A percentile compares a stretch with the other conserved stretches of the same genome.
Conservation (phyloP, 2,888 invertebrate species). For the Zhuqinia jingwanae region DNA sequence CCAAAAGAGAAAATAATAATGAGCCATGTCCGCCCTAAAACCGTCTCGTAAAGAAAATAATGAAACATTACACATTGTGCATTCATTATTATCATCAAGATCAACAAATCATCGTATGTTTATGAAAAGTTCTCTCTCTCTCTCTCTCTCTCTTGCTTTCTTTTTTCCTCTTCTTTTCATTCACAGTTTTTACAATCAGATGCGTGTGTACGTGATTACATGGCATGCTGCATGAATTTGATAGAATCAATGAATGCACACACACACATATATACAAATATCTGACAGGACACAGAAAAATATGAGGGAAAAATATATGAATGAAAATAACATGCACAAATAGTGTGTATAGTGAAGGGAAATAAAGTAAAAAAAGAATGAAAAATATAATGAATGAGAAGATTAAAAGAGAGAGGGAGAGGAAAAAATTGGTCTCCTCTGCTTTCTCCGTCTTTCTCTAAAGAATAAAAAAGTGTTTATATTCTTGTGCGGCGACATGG, state of each 20-base stretch:
- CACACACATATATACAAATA: no score
- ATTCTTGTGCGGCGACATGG: background rate
- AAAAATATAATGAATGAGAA: background rate
- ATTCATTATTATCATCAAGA: background rate
- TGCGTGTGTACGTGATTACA: slow-evolving; percentile 30
- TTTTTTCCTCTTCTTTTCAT: slow-evolving; percentile 3
- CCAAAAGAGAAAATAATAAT: no score
- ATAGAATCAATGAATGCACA: slow-evolving; percentile 39
- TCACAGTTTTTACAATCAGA: background rate
- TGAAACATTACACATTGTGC: background rate
- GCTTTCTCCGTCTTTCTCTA: no score
- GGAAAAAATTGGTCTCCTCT: slow-evolving; percentile 41
- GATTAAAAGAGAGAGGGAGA: slow-evolving; percentile 29
- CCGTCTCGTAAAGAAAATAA: background rate
- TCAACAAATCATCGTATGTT: background rate
- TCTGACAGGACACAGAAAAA: background rate
- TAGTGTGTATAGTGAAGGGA: background rate
- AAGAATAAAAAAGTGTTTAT: no score
- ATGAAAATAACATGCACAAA: no score
- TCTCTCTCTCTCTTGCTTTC: background rate
- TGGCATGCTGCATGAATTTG: background rate
- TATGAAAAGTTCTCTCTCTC: background rate
- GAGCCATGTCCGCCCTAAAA: background rate
- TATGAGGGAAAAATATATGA: background rate
- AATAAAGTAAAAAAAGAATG: slow-evolving; percentile 15